phyloP scores from a whole-genome alignment of 1,140 invertebrate genomes.

The Solenopsis fugax region DNA sequence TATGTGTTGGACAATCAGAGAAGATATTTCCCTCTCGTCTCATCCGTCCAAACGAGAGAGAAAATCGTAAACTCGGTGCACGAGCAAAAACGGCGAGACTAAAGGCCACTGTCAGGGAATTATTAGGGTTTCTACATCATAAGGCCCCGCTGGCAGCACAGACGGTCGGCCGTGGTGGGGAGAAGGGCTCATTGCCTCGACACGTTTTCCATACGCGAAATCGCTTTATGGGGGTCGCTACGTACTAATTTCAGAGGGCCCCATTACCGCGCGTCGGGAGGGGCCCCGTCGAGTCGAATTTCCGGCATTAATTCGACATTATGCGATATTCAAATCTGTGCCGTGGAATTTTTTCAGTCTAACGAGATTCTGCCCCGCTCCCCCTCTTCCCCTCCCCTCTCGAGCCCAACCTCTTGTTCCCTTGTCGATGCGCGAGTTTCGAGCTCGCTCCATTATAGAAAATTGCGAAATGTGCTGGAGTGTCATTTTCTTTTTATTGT shows the following conservation, averaged over 20 bases:
- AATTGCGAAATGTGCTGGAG: constrained; percentile 51
- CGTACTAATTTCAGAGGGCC: constrained; percentile 70
- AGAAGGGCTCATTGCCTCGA: constrained; percentile 63
- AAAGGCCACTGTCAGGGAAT: constrained; percentile 59
- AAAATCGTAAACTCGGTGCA: constrained; percentile 54
- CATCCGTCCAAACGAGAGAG: constrained; percentile 37
- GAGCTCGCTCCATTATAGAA: constrained; percentile 60
- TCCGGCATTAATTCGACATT: constrained; percentile 84
- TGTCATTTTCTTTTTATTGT: constrained; percentile 56
- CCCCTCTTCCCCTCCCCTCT: constrained; percentile 63
- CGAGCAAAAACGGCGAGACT: constrained; percentile 60
- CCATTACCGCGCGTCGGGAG: constrained; percentile 66
- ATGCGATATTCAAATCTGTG: constrained; percentile 85
- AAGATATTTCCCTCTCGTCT: constrained; percentile 48
- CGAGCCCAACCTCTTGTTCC: constrained; percentile 30
- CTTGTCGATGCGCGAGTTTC: constrained; percentile 44
- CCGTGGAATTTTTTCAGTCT: constrained; percentile 81
- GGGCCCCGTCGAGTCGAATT: constrained; percentile 80
- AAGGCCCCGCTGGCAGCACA: constrained; percentile 63
- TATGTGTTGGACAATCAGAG: constrained; percentile 52
- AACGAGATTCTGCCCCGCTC: constrained; percentile 78
- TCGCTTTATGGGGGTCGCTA: constrained; percentile 73
- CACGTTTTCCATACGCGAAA: constrained; percentile 77
- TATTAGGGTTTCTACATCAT: constrained; percentile 68
- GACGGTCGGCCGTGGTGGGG: constrained; percentile 41